Conservation (phyloP, 1,140 invertebrate genomes). For the Fopius arisanus region DNA sequence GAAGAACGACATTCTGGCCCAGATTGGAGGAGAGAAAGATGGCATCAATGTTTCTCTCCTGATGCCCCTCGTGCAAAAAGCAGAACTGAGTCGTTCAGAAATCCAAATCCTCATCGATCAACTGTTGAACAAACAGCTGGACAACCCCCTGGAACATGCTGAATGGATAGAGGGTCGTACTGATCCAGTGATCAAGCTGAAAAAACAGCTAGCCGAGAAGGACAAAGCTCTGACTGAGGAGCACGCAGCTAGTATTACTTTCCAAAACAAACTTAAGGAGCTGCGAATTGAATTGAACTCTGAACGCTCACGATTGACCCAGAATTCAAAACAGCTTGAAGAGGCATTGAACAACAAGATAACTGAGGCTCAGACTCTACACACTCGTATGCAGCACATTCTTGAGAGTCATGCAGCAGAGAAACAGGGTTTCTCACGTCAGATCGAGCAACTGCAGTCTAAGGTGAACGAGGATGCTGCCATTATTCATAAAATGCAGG, state of each 20-base stretch:
- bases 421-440: conserved; percentile 60
- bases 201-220: conserved; percentile 85
- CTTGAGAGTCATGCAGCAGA: conserved; percentile 68
- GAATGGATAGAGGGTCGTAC: conserved; percentile 90
- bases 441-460: conserved; percentile 67
- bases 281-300: conserved; percentile 75
- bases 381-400: conserved; percentile 69
- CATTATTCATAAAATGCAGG: conserved; percentile 65
- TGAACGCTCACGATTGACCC: conserved; percentile 69
- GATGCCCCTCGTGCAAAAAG: conserved; percentile 77
- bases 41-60: conserved; percentile 74
- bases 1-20: conserved; percentile 64
- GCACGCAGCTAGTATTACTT: conserved; percentile 72
- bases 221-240: conserved; percentile 78
- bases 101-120: conserved; percentile 89
- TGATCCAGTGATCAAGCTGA: conserved; percentile 84
- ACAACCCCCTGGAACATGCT: conserved; percentile 74
- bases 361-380: conserved; percentile 69
- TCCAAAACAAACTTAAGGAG: conserved; percentile 81
- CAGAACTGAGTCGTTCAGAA: conserved; percentile 82
- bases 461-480: conserved; percentile 70
- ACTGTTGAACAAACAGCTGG: conserved; percentile 85
- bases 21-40: conserved; percentile 68
- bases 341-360: conserved; percentile 64
- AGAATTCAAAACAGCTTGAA: conserved; percentile 67